Evolutionary conservation across 2,113 vertebrate genomes (phyloP).

Genomic region (Rhabdornis inornatus): DNA sequence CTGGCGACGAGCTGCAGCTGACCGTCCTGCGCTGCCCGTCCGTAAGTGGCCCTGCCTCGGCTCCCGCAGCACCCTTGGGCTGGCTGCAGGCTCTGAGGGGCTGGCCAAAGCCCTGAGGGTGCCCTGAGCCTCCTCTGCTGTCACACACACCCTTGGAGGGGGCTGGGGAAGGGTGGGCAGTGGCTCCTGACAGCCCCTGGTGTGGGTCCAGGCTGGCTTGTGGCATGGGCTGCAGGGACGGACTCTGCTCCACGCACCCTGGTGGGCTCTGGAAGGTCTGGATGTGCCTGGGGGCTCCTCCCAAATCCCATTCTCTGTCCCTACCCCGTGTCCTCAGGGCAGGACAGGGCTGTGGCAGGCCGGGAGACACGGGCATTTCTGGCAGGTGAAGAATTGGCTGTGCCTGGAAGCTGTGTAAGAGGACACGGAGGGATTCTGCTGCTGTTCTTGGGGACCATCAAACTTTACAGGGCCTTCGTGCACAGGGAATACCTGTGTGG

Average conservation of each 20-base stretch:
- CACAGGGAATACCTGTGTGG: background rate
- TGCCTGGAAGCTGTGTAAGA: background rate
- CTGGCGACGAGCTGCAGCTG: slow-evolving; percentile 82
- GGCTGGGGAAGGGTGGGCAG: background rate
- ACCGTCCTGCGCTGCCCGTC: slow-evolving; percentile 83
- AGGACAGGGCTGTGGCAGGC: background rate
- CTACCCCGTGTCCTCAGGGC: background rate
- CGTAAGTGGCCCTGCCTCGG: slow-evolving; percentile 71
- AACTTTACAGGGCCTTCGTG: too few species aligned
- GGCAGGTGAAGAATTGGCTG: background rate
- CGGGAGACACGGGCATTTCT: background rate
- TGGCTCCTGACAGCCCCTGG: background rate
- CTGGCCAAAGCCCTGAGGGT: fast-evolving
- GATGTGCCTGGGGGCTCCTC: background rate
- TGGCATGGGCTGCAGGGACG: background rate
- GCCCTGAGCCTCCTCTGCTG: background rate
- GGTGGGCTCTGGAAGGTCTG: background rate
- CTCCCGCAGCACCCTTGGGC: fast-evolving
- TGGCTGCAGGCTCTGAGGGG: fast-evolving
- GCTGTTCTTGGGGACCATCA: fast-evolving
- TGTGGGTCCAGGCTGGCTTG: fast-evolving
- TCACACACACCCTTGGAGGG: fast-evolving
- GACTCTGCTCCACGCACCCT: fast-evolving
- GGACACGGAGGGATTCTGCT: too few species aligned
- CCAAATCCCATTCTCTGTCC: background rate